Percentiles rank a stretch among this genome's conserved stretches.
Evolutionary conservation across 2,797 vertebrate species (phyloP).

Genomic region (Enteromius trimaculatus): DNA sequence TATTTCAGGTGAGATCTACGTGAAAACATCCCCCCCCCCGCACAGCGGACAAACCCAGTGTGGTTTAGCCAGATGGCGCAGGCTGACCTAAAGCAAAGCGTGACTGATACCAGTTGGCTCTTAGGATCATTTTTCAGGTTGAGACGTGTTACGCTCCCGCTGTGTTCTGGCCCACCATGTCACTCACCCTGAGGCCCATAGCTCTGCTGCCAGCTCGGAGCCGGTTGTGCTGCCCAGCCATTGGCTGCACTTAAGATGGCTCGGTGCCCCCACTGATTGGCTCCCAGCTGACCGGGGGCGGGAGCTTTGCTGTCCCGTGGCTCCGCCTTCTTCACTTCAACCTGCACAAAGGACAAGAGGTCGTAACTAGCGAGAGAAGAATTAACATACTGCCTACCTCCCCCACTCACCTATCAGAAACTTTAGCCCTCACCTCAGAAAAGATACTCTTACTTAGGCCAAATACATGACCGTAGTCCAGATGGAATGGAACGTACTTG

Average conservation of each 20-base stretch:
- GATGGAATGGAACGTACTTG: slow-evolving; percentile 61
- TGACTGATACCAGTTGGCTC: slow-evolving; percentile 55
- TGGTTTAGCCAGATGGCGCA: slow-evolving; percentile 54
- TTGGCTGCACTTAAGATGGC: slow-evolving; percentile 95
- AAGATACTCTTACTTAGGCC: slow-evolving; percentile 81
- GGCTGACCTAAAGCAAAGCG: slow-evolving; percentile 50
- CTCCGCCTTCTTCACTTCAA: slow-evolving; percentile 99
- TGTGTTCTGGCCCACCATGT: slow-evolving; percentile 28
- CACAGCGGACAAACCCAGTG: slow-evolving; percentile 34
- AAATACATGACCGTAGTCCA: slow-evolving; percentile 62
- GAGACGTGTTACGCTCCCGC: slow-evolving; percentile 58
- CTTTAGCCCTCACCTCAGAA: slow-evolving; percentile 52
- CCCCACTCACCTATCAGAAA: slow-evolving; percentile 78
- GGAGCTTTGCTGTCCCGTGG: slow-evolving; percentile 98
- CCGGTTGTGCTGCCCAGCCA: slow-evolving; percentile 96
- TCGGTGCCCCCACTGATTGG: slow-evolving; percentile 94
- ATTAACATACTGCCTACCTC: slow-evolving; percentile 40
- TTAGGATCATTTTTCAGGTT: slow-evolving; percentile 48
- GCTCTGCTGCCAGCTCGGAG: slow-evolving; percentile 94
- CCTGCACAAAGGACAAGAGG: slow-evolving; percentile 89
- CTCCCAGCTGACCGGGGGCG: slow-evolving; percentile 84
- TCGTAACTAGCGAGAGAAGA: slow-evolving; percentile 73
- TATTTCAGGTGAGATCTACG: slow-evolving; percentile 22
- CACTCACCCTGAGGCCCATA: slow-evolving; percentile 96
- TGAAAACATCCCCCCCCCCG: slow-evolving; percentile 25